These are phyloP conservation scores for Chloroceryle amazona DNA, from an alignment of 2,797 vertebrate species.

Conservation along the genomic window DNA sequence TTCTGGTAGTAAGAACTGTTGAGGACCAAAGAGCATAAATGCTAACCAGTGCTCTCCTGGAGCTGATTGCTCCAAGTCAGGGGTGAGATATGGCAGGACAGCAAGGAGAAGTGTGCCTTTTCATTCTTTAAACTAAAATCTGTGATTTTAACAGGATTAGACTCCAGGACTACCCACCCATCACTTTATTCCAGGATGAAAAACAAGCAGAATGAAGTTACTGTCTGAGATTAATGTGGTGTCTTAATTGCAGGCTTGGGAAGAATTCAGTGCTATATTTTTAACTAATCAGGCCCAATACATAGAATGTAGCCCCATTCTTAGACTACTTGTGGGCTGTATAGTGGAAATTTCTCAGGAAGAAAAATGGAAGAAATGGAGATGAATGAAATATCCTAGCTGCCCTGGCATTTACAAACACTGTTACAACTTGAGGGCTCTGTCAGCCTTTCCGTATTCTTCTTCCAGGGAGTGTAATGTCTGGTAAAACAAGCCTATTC, in stretches of 20 bases:
- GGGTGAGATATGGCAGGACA: background rate
- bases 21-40: background rate
- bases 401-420: background rate
- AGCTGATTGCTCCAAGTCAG: background rate
- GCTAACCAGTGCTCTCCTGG: background rate
- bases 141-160: background rate
- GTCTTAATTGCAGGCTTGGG: background rate
- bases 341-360: background rate
- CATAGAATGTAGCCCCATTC: background rate
- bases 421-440: background rate
- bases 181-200: background rate
- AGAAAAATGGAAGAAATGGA: background rate
- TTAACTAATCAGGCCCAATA: slow-evolving; percentile 21
- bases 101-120: background rate
- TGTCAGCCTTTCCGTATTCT: background rate
- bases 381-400: background rate
- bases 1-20: background rate
- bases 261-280: background rate
- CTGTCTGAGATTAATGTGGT: background rate
- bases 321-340: background rate
- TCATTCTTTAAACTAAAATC: background rate
- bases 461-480: background rate
- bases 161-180: background rate
- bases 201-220: background rate
- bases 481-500: background rate